These are phyloP conservation scores for Dendrocopos noguchii DNA, from an alignment of 2,113 vertebrate species.

Conservation along the genomic window DNA sequence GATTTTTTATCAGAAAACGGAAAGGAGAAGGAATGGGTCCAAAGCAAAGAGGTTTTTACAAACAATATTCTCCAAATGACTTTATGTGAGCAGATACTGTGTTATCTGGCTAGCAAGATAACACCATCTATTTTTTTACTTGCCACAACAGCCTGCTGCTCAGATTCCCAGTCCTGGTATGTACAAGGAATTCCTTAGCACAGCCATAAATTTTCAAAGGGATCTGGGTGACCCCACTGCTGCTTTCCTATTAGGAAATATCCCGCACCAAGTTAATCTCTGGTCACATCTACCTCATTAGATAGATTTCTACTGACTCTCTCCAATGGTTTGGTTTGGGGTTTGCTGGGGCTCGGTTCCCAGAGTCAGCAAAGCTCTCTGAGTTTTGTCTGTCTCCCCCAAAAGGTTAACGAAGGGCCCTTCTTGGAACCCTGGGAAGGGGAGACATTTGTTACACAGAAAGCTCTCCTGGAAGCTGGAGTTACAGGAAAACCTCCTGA, in stretches of 20 bases:
- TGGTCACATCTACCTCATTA: slow-evolving; percentile 39
- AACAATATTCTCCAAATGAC: slow-evolving; percentile 80
- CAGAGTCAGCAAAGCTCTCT: neutral
- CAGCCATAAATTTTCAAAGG: slow-evolving; percentile 85
- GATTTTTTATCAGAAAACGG: slow-evolving; percentile 88
- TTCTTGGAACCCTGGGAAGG: neutral
- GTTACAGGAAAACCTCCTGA: neutral
- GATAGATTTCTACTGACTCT: slow-evolving; percentile 23
- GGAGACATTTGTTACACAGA: neutral
- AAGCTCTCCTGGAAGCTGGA: neutral
- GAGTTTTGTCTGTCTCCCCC: neutral
- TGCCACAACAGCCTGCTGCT: slow-evolving; percentile 72
- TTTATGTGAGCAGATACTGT: slow-evolving; percentile 83
- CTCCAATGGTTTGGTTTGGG: neutral
- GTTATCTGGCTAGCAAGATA: slow-evolving; percentile 94
- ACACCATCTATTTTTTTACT: slow-evolving; percentile 79
- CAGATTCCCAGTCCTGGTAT: slow-evolving; percentile 82
- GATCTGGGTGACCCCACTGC: slow-evolving; percentile 47
- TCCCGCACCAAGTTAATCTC: neutral
- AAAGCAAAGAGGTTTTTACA: slow-evolving; percentile 83
- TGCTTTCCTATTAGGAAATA: slow-evolving; percentile 39
- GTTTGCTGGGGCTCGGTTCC: neutral
- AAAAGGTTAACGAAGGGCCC: neutral
- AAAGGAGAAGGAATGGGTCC: slow-evolving; percentile 78
- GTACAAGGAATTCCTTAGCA: slow-evolving; percentile 85